phyloP scores from a whole-genome alignment of 2,113 vertebrate genomes.

The Halichoeres trimaculatus region DNA sequence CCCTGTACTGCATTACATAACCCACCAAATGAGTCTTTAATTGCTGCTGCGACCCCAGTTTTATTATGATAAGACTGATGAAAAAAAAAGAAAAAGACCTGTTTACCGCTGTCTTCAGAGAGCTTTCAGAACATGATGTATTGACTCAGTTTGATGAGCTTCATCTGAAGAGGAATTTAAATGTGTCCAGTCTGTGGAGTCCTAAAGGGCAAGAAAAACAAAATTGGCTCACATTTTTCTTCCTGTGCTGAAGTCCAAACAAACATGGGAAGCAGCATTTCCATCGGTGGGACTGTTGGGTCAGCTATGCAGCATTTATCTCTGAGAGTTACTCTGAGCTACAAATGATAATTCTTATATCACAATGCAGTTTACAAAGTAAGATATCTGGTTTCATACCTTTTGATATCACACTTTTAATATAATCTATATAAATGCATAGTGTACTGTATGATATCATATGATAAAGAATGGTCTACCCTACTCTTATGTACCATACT shows the following conservation, averaged over 20 bases:
- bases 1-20: not conserved
- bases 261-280: not conserved
- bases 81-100: not conserved
- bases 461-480: no score
- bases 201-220: not conserved
- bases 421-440: no score
- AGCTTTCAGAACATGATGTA: not conserved
- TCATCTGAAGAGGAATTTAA: not conserved
- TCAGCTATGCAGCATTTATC: not conserved
- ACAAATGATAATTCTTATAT: no score
- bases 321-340: not conserved
- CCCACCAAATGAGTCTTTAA: conserved; percentile 17
- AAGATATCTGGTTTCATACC: no score
- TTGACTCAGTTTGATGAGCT: not conserved
- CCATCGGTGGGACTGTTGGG: not conserved
- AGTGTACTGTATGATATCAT: no score
- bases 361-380: no score
- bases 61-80: conserved; percentile 21
- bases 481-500: no score
- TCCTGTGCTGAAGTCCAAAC: not conserved
- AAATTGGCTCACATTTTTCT: not conserved
- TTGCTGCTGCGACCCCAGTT: conserved; percentile 16
- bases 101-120: conserved; percentile 4
- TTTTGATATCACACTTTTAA: no score
- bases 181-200: not conserved